Conservation (phyloP, 2,797 vertebrate genomes). For the Mionectes olivaceus region DNA sequence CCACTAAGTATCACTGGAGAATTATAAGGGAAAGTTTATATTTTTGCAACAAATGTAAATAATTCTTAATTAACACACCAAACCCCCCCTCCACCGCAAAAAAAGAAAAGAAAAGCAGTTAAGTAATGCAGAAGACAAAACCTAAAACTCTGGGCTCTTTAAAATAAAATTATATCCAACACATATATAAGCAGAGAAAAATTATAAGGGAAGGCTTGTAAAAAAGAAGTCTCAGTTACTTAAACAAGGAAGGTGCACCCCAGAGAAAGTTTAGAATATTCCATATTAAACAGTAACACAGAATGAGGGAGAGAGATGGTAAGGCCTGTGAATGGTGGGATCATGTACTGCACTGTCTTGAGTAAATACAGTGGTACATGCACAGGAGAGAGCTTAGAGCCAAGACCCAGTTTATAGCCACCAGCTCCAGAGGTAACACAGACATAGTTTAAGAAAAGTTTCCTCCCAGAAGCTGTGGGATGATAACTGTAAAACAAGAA, state of each 20-base stretch:
- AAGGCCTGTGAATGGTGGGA: not conserved
- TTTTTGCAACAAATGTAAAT: not conserved
- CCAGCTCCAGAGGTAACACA: not conserved
- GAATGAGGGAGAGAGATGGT: not conserved
- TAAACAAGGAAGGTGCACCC: not conserved
- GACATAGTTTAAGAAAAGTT: not conserved
- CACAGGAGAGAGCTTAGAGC: not conserved
- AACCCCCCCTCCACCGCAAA: fast-evolving
- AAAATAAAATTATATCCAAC: not conserved
- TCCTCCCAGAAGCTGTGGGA: not conserved
- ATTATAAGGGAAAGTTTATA: not conserved
- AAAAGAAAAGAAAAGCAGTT: not conserved
- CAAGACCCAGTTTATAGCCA: not conserved
- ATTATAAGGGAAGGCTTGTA: not conserved
- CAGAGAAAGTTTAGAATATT: not conserved
- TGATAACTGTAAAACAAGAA: not conserved
- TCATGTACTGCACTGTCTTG: not conserved
- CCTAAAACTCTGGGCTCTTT: not conserved
- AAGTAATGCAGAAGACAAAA: not conserved
- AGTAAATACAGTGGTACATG: not conserved
- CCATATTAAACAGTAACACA: not conserved
- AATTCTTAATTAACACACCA: not conserved
- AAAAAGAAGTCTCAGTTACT: not conserved
- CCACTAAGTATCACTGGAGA: not conserved
- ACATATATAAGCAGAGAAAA: not conserved